Base-by-base conservation (phyloP, 2,888 invertebrate genomes). In the Tenthredo livida region DNA sequence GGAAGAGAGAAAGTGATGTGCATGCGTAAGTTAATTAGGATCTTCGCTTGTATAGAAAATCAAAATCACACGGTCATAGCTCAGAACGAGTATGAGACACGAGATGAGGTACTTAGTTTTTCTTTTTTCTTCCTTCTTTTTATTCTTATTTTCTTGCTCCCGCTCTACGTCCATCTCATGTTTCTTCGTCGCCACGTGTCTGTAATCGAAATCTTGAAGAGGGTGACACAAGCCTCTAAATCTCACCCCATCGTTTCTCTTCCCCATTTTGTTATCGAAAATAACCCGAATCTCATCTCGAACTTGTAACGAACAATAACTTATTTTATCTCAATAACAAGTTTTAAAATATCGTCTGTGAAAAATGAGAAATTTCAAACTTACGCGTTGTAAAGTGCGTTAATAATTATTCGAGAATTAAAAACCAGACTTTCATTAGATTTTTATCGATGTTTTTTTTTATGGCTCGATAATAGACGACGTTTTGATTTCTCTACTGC, bases 171-270 rank as follows among this genome's bases (percentile, higher is more conserved):
- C 43, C 40, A 29, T 73, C 47, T 73, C 73, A 25, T 73, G 43
- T 73, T 73, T 77, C 50, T 50, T 9, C 50, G 77, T 50, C 29
- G 75, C 50, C 33, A 67, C 67, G 67, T 67, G 50, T 47, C 77
- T 50, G 77, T 77, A 77, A 77, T 77, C 77, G 77, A 54, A 77
- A 77, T 77, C 47, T 77, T 77, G 33, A 54, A 25, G 77, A 77
- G 77, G 77, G 77, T 77, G 77, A 73, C 73, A 77, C 47, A 47
- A 47, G 75, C 43, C 25, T 77, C 50, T 47, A 47, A 75, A 54
- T 50, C 50, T 50, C 77, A 77, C 29, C 29, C 29, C 77, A 15
- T 77, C 50, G 50, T 77, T 54, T 54, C 29, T 77, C 54, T 50
- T 50, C 29, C 50, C 29, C 7, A 25, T 50, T 50, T 50, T 33